phyloP scores from a whole-genome alignment of 2,888 invertebrate species.

The Cyclophora albipunctata region DNA sequence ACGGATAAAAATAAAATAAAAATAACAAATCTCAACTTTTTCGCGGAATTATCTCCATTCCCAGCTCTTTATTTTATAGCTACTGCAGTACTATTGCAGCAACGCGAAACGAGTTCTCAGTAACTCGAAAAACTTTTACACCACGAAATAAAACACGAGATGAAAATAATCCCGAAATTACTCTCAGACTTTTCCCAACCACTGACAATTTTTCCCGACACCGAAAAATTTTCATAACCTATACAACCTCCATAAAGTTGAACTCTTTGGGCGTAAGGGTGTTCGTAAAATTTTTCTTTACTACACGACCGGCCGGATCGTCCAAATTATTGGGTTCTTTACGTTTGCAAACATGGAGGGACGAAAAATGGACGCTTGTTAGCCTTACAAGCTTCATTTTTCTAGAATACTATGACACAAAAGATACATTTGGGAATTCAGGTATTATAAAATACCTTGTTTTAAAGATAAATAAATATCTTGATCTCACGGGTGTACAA shows the following conservation, averaged over 20 bases:
- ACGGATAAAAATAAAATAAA: background rate
- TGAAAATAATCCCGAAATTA: conserved; percentile 28
- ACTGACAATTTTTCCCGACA: conserved; percentile 29
- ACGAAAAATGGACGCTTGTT: conserved; percentile 16
- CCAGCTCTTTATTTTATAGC: background rate
- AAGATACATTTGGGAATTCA: no score
- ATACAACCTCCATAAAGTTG: conserved; percentile 38
- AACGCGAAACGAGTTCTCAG: conserved; percentile 13
- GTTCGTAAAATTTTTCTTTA: conserved; percentile 41
- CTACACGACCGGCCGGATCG: conserved; percentile 19
- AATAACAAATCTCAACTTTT: no score
- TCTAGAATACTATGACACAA: conserved; percentile 2
- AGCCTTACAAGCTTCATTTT: conserved; percentile 11
- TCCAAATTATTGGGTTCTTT: conserved; percentile 21
- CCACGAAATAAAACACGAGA: conserved; percentile 20
- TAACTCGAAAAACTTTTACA: conserved; percentile 18
- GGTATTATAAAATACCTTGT: no score
- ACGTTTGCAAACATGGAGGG: conserved; percentile 16
- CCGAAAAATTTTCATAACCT: conserved; percentile 37
- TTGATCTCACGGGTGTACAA: no score
- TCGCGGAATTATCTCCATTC: no score
- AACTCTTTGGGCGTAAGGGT: conserved; percentile 34
- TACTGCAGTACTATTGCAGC: conserved; percentile 7
- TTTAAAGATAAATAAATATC: no score
- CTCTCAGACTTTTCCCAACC: conserved; percentile 20